phyloP scores from a whole-genome alignment of 2,797 vertebrate genomes.

The Hoplostethus atlanticus region DNA sequence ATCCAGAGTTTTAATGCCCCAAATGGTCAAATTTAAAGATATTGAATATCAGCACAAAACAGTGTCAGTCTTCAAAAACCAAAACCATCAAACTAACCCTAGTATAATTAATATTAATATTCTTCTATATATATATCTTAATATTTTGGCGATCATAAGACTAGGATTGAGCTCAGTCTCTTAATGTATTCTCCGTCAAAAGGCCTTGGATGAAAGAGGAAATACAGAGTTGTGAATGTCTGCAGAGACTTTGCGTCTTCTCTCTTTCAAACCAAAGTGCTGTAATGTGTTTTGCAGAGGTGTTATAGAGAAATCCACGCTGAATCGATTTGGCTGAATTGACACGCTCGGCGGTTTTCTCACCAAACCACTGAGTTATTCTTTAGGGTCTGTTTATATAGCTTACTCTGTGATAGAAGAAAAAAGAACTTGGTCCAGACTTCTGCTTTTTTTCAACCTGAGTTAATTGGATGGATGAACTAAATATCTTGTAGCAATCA shows the following conservation, averaged over 20 bases:
- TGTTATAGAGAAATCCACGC: constrained; percentile 34
- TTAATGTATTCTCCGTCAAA: not conserved
- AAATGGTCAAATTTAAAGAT: no score
- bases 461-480: constrained; percentile 63
- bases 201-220: constrained; percentile 1
- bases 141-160: not conserved
- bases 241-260: constrained; percentile 24
- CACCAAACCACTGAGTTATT: constrained; percentile 40
- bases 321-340: constrained; percentile 56
- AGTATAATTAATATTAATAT: no score
- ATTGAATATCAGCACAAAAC: no score
- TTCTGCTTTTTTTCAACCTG: constrained; percentile 40
- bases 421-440: constrained; percentile 22
- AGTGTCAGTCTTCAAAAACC: no score
- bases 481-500: constrained; percentile 70
- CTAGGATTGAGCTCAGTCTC: constrained; percentile 1
- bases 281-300: constrained; percentile 43
- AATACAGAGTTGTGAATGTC: constrained; percentile 11
- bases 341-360: constrained; percentile 45
- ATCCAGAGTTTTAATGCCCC: no score
- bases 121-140: no score
- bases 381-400: constrained; percentile 59
- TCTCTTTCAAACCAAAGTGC: constrained; percentile 20
- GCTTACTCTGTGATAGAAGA: constrained; percentile 36
- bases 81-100: not conserved